Evolutionary conservation across 30 jellyfish, hydroid and myxozoan genomes (phyloP), one percentile per base, ranked within the genome.

Genomic region (Aurelia sp.): DNA sequence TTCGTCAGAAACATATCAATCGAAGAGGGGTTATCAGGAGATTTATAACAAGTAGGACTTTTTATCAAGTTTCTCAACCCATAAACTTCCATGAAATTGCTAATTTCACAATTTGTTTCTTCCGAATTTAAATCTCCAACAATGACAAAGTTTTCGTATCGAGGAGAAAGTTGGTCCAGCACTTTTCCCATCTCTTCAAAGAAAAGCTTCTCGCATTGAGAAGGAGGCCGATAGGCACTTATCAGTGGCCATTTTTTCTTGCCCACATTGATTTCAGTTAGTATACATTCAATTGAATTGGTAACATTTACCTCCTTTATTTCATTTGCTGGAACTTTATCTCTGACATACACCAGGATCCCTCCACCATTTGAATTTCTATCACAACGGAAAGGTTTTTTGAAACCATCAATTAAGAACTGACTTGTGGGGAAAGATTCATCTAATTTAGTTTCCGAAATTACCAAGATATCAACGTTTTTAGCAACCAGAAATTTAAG

Each of bases 231-330:
- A 5, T 59, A 59, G 78, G 78, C 20, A 67, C 38, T 67, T 8
- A 67, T 67, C 50, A 67, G 7, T 67, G 33, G 8, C 78, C 78
- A 67, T 35, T 67, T 13, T 67, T 67, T 67, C 78, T 67, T 67
- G 11, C 78, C 55, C 50, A 67, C 55, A 67, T 67, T 67, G 6
- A 67, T 67, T 67, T 67, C 67, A 16, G 33, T 27, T 27, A 27
- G 33, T 27, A 27, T 27, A 27, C 33, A 27, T 27, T 27, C 33
- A 27, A 27, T 19, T 67, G 19, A 2, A 22, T 22, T 18, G 10
- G 33, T 15, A 35, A 35, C 10, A 30, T 27, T n/a, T 31, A 27
- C 57, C 78, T 27, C 10, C 15, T 22, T 67, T 19, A 67, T 27
- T 35, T 67, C 55, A 22, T 67, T 67, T 9, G 16, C 78, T 35